Base-by-base conservation (phyloP, 1,140 invertebrate genomes). In the Drosophila carrolli region DNA sequence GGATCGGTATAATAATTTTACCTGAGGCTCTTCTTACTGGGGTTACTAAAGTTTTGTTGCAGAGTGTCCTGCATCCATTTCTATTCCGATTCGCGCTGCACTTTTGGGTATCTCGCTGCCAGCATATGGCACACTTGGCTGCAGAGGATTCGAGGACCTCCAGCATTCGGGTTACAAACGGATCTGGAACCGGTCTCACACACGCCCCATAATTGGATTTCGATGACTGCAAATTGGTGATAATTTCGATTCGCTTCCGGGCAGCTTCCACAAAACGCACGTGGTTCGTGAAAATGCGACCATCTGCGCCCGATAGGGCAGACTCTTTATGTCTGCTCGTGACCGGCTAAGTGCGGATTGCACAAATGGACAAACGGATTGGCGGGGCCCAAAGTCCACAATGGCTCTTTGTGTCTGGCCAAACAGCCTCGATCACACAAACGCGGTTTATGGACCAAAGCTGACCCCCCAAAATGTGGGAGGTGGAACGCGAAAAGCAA, bases 141-240 rank as follows among this genome's bases (percentile, higher is more conserved):
- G 56, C 38, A n/a, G 63, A 71, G 57, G 47, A 41, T 71, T 54
- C 41, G 65, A 60, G 59, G 55, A 56, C 55, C 41, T 38, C 61
- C 51, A 14, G 16, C 29, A 23, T 40, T 43, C 40, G 55, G 60
- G 10, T 60, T 60, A 44, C 55, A 70, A 56, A 46, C 38, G 47
- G 61, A 54, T 66, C 65, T 38, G 38, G n/a, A 37, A 37, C 44
- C 51, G 37, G 65, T 48, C 51, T 50, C 67, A 61, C 77, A 74
- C 80, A 81, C 68, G 72, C 73, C 67, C 54, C 70, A 72, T 90
- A 91, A 91, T 91, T 91, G 90, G 90, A 91, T 91, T 91, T 81
- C 90, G 86, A 91, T 91, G 90, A 91, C 85, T 91, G 90, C 85
- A 90, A 91, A 91, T 91, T 91, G 90, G 83, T 91, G 90, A 91